A percentile compares a stretch with the other conserved stretches of the same genome.
Conservation (phyloP, 2,113 vertebrate species). For the Peucedramus taeniatus region DNA sequence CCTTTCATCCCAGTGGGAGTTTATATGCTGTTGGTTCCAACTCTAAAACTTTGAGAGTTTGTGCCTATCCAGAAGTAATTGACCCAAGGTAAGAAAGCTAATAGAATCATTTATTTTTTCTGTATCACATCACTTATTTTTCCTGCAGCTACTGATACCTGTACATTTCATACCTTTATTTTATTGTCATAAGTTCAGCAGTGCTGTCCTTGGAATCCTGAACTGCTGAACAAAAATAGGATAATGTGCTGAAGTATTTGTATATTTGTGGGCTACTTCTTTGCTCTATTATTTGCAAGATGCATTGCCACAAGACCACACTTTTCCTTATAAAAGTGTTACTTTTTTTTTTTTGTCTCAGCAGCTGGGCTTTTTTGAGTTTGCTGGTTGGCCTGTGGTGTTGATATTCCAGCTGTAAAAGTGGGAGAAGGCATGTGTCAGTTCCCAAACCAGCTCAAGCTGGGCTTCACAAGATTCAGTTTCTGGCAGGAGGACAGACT, state of each 20-base stretch:
- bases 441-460: neutral
- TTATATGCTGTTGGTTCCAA: conserved; percentile 98
- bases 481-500: neutral
- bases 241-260: neutral
- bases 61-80: conserved; percentile 86
- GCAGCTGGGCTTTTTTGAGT: neutral
- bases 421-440: neutral
- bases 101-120: neutral
- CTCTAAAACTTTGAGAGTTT: conserved; percentile 95
- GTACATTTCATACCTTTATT: neutral
- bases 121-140: neutral
- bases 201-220: neutral
- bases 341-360: neutral
- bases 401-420: neutral
- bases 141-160: neutral
- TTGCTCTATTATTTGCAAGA: neutral
- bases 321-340: neutral
- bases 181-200: neutral
- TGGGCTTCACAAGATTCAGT: neutral
- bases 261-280: neutral
- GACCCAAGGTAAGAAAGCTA: conserved; percentile 75
- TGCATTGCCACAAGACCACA: neutral
- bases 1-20: conserved; percentile 92
- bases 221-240: neutral
- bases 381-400: neutral